phyloP scores from a whole-genome alignment of 2,888 invertebrate genomes.

The Tachina grossa region DNA sequence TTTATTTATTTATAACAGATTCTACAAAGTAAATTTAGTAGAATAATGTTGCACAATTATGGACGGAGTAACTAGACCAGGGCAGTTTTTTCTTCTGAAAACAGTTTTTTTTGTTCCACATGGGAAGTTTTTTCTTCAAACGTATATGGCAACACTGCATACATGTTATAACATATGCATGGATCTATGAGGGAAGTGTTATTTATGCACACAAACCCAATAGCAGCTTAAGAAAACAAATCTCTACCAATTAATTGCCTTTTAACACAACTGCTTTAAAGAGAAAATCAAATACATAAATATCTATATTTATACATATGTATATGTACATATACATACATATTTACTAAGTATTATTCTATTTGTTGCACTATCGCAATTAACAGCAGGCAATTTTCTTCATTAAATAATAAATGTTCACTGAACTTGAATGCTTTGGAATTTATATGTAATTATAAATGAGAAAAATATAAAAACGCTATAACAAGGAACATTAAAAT shows the following conservation, averaged over 20 bases:
- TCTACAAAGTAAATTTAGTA: too few relatives aligned
- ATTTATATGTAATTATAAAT: too few relatives aligned
- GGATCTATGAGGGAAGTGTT: not conserved
- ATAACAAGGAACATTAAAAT: not conserved
- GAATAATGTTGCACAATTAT: too few relatives aligned
- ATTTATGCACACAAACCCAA: not conserved
- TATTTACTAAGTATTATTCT: not conserved
- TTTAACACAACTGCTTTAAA: slow-evolving; percentile 25
- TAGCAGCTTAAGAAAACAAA: slow-evolving; percentile 18
- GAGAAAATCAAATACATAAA: slow-evolving; percentile 11
- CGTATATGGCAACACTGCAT: too few relatives aligned
- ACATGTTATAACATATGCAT: not conserved
- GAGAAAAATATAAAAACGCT: not conserved
- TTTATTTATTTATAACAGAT: too few relatives aligned
- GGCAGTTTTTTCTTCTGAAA: too few relatives aligned
- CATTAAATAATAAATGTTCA: slow-evolving; percentile 53
- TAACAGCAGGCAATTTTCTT: slow-evolving; percentile 13
- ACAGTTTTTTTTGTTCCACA: not conserved
- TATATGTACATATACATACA: too few relatives aligned
- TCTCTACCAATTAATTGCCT: slow-evolving; percentile 41
- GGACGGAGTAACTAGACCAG: too few relatives aligned
- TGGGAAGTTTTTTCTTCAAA: not conserved
- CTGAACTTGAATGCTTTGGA: slow-evolving; percentile 52
- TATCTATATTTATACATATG: too few relatives aligned
- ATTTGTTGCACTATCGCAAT: not conserved